These are phyloP conservation scores for Mallateleia sp. DNA, from an alignment of 2,888 invertebrate species.

Conservation along the genomic window DNA sequence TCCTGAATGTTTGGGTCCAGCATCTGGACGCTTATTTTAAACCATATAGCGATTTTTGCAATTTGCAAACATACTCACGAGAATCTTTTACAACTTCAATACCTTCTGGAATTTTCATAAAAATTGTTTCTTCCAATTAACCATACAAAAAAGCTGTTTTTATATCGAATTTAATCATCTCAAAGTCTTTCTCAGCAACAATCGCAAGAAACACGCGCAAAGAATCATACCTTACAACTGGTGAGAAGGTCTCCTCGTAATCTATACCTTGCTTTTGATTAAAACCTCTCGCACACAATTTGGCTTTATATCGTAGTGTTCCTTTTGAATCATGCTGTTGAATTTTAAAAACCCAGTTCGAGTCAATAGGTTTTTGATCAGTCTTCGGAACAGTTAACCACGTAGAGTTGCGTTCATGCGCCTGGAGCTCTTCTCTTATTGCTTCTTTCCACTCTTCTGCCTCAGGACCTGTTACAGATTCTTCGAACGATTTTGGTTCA, in stretches of 20 bases:
- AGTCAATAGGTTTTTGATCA: slow-evolving; percentile 34
- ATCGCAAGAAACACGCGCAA: slow-evolving; percentile 53
- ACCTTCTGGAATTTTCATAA: slow-evolving; percentile 38
- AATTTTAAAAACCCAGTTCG: slow-evolving; percentile 63
- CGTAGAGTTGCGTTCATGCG: slow-evolving; percentile 40
- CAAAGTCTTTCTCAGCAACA: slow-evolving; percentile 59
- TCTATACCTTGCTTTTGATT: slow-evolving; percentile 41
- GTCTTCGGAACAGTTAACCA: slow-evolving; percentile 30
- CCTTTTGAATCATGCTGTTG: neutral
- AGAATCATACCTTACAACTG: slow-evolving; percentile 48
- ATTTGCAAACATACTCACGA: slow-evolving; percentile 75
- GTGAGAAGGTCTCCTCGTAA: slow-evolving; percentile 51
- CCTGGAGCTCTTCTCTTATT: slow-evolving; percentile 48
- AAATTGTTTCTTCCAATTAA: slow-evolving; percentile 46
- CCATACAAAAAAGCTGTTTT: slow-evolving; percentile 73
- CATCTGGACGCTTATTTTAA: slow-evolving; percentile 82
- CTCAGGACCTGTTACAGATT: slow-evolving; percentile 41
- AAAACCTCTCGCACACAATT: slow-evolving; percentile 54
- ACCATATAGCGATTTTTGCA: slow-evolving; percentile 82
- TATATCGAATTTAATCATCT: slow-evolving; percentile 67
- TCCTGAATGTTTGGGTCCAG: slow-evolving; percentile 79
- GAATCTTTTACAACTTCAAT: slow-evolving; percentile 44
- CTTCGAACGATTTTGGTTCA: slow-evolving; percentile 23
- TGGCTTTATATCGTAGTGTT: slow-evolving; percentile 27
- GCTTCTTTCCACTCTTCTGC: slow-evolving; percentile 39